These are phyloP conservation scores for Channa maculata DNA, from an alignment of 2,113 vertebrate genomes.

Conservation along the genomic window DNA sequence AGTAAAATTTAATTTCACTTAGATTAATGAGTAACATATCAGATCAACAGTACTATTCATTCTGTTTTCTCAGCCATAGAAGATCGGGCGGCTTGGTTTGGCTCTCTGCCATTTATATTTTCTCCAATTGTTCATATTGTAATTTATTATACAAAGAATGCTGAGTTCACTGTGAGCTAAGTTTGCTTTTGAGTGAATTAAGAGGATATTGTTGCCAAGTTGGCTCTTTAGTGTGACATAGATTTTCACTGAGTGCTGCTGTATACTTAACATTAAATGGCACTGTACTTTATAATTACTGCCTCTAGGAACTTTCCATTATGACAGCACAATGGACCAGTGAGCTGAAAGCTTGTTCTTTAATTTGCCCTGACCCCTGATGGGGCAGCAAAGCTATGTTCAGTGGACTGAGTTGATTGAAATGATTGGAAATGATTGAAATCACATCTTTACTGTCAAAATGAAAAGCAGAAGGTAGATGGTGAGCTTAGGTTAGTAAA, in stretches of 20 bases:
- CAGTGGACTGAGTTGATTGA: too few species aligned
- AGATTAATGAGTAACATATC: not conserved
- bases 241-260: conserved; percentile 7
- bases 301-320: conserved; percentile 10
- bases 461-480: too few species aligned
- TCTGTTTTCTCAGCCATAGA: not conserved
- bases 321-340: not conserved
- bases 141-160: not conserved
- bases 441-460: too few species aligned
- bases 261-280: conserved; percentile 4
- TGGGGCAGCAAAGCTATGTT: too few species aligned
- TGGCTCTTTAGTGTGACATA: not conserved
- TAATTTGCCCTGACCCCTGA: not conserved
- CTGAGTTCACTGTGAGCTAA: too few species aligned
- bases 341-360: not conserved
- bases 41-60: not conserved
- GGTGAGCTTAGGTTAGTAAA: too few species aligned
- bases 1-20: not conserved
- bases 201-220: conserved; percentile 27
- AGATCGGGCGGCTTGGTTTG: conserved; percentile 2
- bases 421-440: too few species aligned
- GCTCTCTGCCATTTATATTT: conserved; percentile 3
- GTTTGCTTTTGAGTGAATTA: conserved; percentile 16
- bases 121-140: not conserved
- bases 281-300: not conserved